phyloP scores from a whole-genome alignment of 1,140 invertebrate genomes.

The Adelges cooleyi region DNA sequence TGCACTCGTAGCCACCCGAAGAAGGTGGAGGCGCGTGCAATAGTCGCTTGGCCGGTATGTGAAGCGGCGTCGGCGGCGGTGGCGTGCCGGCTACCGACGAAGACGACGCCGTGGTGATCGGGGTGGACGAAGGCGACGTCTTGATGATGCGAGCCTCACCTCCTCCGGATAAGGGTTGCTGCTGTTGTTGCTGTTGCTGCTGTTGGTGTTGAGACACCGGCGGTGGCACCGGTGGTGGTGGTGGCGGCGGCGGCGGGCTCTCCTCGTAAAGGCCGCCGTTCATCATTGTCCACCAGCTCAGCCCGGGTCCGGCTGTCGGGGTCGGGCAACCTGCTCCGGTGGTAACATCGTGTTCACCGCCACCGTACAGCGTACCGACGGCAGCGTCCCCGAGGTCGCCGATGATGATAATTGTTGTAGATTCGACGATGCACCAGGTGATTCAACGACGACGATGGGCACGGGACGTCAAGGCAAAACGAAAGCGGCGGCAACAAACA shows the following conservation, averaged over 20 bases:
- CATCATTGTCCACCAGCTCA: slow-evolving; percentile 72
- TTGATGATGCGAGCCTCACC: slow-evolving; percentile 23
- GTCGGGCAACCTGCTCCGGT: slow-evolving; percentile 58
- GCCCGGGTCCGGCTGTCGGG: slow-evolving; percentile 55
- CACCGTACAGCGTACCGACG: slow-evolving; percentile 60
- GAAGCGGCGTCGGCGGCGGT: slow-evolving; percentile 60
- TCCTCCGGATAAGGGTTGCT: no score
- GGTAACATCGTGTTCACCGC: slow-evolving; percentile 49
- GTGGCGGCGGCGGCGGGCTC: slow-evolving; percentile 54
- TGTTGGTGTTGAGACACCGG: slow-evolving; percentile 26
- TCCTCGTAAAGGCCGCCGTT: slow-evolving; percentile 63
- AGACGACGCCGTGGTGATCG: slow-evolving; percentile 43
- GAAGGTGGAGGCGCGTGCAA: slow-evolving; percentile 44
- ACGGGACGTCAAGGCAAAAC: neutral
- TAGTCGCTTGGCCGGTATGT: slow-evolving; percentile 70
- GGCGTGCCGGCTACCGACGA: slow-evolving; percentile 55
- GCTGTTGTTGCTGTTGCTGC: no score
- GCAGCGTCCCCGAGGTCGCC: slow-evolving; percentile 64
- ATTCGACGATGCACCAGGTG: slow-evolving; percentile 26
- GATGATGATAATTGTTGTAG: slow-evolving; percentile 54
- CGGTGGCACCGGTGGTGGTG: slow-evolving; percentile 43
- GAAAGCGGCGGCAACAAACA: neutral
- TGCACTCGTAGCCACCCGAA: slow-evolving; percentile 38
- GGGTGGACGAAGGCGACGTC: slow-evolving; percentile 43
- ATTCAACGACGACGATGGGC: neutral